phyloP scores from a whole-genome alignment of 2,888 invertebrate species.

The Penaeus monodon region DNA sequence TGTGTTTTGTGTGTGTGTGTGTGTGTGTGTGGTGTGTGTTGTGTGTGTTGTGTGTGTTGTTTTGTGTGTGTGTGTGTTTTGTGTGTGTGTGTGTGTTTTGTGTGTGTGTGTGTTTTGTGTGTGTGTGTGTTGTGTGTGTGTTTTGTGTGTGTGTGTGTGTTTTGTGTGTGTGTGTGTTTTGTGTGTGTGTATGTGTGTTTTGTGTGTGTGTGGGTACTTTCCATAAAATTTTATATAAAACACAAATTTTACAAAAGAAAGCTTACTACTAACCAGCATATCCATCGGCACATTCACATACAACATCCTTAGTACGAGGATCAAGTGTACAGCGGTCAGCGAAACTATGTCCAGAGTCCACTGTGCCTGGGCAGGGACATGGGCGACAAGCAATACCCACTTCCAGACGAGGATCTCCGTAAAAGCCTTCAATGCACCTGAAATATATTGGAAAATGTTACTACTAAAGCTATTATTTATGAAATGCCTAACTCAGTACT shows the following conservation, averaged over 20 bases:
- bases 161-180: too few species aligned
- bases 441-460: constrained; percentile 26
- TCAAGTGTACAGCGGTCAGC: constrained; percentile 91
- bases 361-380: constrained; percentile 94
- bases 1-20: too few species aligned
- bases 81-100: not conserved
- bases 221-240: too few species aligned
- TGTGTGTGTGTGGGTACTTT: too few species aligned
- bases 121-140: too few species aligned
- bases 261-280: constrained; percentile 77
- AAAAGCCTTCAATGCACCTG: constrained; percentile 88
- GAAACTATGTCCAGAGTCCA: constrained; percentile 85
- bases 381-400: constrained; percentile 91
- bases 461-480: not conserved
- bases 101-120: too few species aligned
- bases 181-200: too few species aligned
- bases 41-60: too few species aligned
- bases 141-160: too few species aligned
- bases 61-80: too few species aligned
- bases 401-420: constrained; percentile 93
- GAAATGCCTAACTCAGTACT: too few species aligned
- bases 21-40: too few species aligned
- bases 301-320: constrained; percentile 85
- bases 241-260: not conserved
- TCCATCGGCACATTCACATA: constrained; percentile 89